Evolutionary conservation across 2,888 invertebrate genomes (phyloP), one percentile per base, ranked within the genome.

Genomic region (Caenorhabditis zanzibari): DNA sequence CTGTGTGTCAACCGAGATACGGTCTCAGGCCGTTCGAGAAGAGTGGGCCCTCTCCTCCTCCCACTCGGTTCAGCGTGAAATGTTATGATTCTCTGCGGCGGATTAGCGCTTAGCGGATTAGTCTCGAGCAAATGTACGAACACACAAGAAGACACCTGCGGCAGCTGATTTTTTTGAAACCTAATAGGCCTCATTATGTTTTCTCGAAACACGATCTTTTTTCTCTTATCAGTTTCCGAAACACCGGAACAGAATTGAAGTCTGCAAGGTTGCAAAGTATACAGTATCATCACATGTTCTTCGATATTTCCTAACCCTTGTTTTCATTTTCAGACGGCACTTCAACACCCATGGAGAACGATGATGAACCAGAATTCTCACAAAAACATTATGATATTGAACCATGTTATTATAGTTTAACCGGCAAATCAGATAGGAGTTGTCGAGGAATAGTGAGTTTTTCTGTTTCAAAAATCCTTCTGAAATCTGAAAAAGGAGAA

Each of bases 381-480:
- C 80, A 80, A 59, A 80, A 76, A 49, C 72, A 80, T 61, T 84
- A 84, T 69, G 84, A 85, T 56, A 82, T 86, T 54, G 87, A 87
- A 75, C 85, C 84, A 58, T 84, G 85, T 63, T 87, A 87, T 69
- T 87, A 87, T 71, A 84, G 75, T 61, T 58, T 84, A 35, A 81
- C 79, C 35, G 85, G 87, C 52, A 83, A 82, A 80, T 75, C 74
- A 22, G 87, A 86, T 73, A 69, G 82, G 59, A 77, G 64, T 59
- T 79, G 81, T 26, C 85, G 87, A n/a, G 87, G 87, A 75, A 85
- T 80, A 56, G 87, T 87, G 66, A 76, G 84, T 83, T 9, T 22
- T 54, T 54, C 26, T 54, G 9, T 54, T 54, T 26, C 12, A 4
- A 10, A 19, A 47, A 49, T 19, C 0, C 49, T 35, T 24, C 14